phyloP scores from a whole-genome alignment of 2,888 invertebrate genomes.

The Choristoneura rosaceana region DNA sequence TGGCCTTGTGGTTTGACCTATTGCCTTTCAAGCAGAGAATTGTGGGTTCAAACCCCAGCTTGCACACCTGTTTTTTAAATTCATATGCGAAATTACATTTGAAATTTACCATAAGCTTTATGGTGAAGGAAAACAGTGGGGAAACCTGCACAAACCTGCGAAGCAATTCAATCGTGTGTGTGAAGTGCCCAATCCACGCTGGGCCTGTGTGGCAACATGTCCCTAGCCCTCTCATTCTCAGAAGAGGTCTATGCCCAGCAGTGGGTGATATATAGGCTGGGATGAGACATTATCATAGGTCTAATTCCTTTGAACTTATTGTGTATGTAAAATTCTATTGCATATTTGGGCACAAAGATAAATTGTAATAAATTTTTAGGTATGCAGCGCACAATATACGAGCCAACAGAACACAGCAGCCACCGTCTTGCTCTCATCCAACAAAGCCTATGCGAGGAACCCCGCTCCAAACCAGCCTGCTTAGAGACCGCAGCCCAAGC shows the following conservation, averaged over 20 bases:
- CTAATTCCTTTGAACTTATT: no score
- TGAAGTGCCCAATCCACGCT: not conserved
- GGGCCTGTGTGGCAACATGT: not conserved
- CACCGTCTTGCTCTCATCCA: constrained; percentile 8
- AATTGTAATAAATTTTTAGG: not conserved
- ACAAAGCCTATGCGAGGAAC: not conserved
- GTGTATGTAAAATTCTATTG: no score
- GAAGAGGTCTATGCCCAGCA: not conserved
- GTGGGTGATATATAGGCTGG: not conserved
- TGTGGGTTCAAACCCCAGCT: no score
- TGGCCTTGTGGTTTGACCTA: no score
- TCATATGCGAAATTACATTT: no score
- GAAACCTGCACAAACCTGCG: not conserved
- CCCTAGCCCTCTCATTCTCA: not conserved
- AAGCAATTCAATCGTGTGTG: not conserved
- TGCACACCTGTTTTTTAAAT: no score
- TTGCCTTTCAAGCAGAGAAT: no score
- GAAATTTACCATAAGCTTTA: no score
- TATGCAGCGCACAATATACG: not conserved
- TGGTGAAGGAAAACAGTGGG: not conserved
- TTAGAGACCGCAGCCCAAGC: not conserved
- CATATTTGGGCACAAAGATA: no score
- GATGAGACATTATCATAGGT: no score
- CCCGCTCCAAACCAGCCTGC: not conserved
- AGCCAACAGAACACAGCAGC: not conserved